Evolutionary conservation across 1,140 invertebrate genomes (phyloP).

Genomic region (Orchestia grillus): DNA sequence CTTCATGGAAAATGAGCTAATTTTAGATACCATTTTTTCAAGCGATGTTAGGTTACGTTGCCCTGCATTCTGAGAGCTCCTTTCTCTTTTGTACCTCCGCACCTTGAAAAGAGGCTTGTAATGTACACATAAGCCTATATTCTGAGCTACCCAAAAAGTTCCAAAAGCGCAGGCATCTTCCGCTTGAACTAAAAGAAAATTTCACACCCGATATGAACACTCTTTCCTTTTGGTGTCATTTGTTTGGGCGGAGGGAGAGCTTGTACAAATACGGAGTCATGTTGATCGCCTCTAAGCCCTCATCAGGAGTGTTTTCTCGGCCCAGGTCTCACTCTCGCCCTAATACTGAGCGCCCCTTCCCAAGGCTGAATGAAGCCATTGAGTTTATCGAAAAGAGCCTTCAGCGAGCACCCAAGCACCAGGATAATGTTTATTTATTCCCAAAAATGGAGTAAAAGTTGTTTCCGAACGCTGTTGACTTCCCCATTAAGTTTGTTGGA

Average conservation of each 20-base stretch:
- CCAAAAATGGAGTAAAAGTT: constrained; percentile 51
- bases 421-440: constrained; percentile 54
- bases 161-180: neutral
- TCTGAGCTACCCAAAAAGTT: neutral
- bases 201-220: neutral
- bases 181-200: neutral
- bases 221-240: constrained; percentile 3
- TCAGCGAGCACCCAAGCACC: constrained; percentile 21
- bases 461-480: constrained; percentile 52
- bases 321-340: neutral
- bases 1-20: too few relatives aligned
- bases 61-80: too few relatives aligned
- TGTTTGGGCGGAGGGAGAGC: neutral
- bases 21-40: too few relatives aligned
- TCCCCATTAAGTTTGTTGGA: constrained; percentile 56
- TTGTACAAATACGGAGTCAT: constrained; percentile 42
- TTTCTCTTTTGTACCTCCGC: too few relatives aligned
- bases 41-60: too few relatives aligned
- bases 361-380: neutral
- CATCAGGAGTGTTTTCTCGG: constrained; percentile 44
- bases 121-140: neutral
- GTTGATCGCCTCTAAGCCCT: neutral
- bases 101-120: too few relatives aligned
- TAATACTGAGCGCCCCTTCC: constrained; percentile 21
- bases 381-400: constrained; percentile 50